phyloP scores from a whole-genome alignment of 1,140 invertebrate genomes.

The Solenopsis invicta region DNA sequence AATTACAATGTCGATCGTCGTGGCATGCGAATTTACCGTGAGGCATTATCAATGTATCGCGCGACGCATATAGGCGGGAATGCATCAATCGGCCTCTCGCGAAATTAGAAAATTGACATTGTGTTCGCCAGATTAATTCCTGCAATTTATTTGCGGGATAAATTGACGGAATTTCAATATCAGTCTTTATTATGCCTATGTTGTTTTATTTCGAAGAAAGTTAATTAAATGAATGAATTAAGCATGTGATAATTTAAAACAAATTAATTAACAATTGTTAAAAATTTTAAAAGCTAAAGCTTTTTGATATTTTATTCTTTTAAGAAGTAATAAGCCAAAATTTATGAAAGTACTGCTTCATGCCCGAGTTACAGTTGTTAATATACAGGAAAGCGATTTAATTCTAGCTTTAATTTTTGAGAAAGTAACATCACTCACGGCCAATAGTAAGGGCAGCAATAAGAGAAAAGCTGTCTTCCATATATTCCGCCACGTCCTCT shows the following conservation, averaged over 20 bases:
- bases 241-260: background rate
- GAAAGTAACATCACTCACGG: conserved; percentile 80
- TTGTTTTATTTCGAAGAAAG: background rate
- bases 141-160: conserved; percentile 12
- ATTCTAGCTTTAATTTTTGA: conserved; percentile 11
- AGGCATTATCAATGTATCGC: conserved; percentile 24
- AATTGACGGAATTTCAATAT: background rate
- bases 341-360: background rate
- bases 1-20: conserved; percentile 58
- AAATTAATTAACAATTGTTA: background rate
- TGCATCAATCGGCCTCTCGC: conserved; percentile 21
- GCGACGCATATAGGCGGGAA: background rate
- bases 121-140: background rate
- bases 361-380: background rate
- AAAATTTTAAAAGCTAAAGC: background rate
- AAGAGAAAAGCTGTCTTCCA: conserved; percentile 81
- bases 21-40: conserved; percentile 40
- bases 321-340: background rate
- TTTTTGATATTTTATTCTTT: background rate
- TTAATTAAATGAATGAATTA: background rate
- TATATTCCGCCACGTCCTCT: conserved; percentile 85
- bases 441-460: conserved; percentile 81
- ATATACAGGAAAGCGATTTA: background rate
- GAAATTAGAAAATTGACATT: conserved; percentile 36
- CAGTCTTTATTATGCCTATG: background rate